These are phyloP conservation scores for Daubentonia madagascariensis DNA, from an alignment of 2,113 vertebrate genomes.

Conservation along the genomic window DNA sequence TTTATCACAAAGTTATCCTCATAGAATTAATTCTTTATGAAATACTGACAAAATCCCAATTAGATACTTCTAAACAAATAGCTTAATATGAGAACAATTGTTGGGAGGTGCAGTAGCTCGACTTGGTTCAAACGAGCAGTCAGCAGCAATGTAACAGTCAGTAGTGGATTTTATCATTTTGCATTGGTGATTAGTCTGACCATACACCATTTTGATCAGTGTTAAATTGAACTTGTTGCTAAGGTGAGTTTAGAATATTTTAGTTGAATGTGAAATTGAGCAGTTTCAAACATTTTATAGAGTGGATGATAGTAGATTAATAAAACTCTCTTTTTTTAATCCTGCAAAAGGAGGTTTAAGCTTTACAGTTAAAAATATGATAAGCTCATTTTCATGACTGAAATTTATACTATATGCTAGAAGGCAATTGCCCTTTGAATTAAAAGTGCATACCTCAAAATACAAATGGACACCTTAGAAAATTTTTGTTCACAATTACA, in stretches of 20 bases:
- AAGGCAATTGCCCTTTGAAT: slow-evolving; percentile 17
- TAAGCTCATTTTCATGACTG: slow-evolving; percentile 66
- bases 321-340: slow-evolving; percentile 62
- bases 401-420: slow-evolving; percentile 12
- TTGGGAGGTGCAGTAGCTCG: slow-evolving; percentile 25
- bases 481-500: not conserved
- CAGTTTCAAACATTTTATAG: slow-evolving; percentile 70
- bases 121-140: slow-evolving; percentile 59
- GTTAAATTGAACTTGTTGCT: slow-evolving; percentile 82
- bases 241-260: slow-evolving; percentile 79
- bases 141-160: not conserved
- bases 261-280: slow-evolving; percentile 69
- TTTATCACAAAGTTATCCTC: not conserved
- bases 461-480: slow-evolving; percentile 10
- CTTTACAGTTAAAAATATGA: slow-evolving; percentile 43
- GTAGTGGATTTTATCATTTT: slow-evolving; percentile 68
- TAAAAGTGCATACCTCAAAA: slow-evolving; percentile 40
- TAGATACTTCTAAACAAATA: slow-evolving; percentile 58
- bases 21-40: slow-evolving; percentile 52
- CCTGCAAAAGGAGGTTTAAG: slow-evolving; percentile 44
- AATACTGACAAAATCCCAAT: slow-evolving; percentile 61
- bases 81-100: slow-evolving; percentile 54
- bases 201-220: slow-evolving; percentile 73
- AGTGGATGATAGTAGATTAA: slow-evolving; percentile 67
- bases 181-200: slow-evolving; percentile 73